Conservation (phyloP, 2,797 vertebrate species). For the Xenopus petersii region DNA sequence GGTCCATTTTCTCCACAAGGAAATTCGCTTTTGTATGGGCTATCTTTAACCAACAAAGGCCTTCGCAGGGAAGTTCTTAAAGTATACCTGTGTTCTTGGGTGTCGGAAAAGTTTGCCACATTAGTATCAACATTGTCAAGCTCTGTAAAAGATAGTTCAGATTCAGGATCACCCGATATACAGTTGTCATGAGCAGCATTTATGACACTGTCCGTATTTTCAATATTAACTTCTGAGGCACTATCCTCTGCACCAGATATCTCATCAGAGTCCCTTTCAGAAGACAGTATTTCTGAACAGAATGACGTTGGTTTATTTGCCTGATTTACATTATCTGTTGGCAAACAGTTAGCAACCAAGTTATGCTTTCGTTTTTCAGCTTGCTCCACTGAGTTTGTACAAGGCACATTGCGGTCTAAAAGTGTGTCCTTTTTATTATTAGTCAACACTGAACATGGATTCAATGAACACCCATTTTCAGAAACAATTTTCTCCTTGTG, state of each 20-base stretch:
- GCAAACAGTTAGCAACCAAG: constrained; percentile 62
- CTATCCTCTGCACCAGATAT: constrained; percentile 87
- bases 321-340: constrained; percentile 59
- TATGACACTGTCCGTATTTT: constrained; percentile 61
- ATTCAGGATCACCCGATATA: constrained; percentile 81
- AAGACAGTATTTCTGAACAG: constrained; percentile 74
- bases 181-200: constrained; percentile 61
- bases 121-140: constrained; percentile 65
- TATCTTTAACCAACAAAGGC: constrained; percentile 73
- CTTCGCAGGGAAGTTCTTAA: constrained; percentile 92
- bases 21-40: constrained; percentile 80
- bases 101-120: constrained; percentile 80
- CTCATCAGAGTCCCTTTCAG: constrained; percentile 83
- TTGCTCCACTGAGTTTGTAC: constrained; percentile 84
- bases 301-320: constrained; percentile 64
- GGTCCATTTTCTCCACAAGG: constrained; percentile 85
- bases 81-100: constrained; percentile 93
- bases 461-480: constrained; percentile 70
- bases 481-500: constrained; percentile 73
- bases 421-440: constrained; percentile 77
- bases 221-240: constrained; percentile 76
- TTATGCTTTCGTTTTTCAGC: constrained; percentile 76
- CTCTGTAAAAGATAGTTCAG: constrained; percentile 57
- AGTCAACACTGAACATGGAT: constrained; percentile 69
- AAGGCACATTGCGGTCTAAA: constrained; percentile 92